Evolutionary conservation across 2,888 invertebrate genomes (phyloP), one percentile per base, ranked within the genome.

Genomic region (Stegana nigrithorax): DNA sequence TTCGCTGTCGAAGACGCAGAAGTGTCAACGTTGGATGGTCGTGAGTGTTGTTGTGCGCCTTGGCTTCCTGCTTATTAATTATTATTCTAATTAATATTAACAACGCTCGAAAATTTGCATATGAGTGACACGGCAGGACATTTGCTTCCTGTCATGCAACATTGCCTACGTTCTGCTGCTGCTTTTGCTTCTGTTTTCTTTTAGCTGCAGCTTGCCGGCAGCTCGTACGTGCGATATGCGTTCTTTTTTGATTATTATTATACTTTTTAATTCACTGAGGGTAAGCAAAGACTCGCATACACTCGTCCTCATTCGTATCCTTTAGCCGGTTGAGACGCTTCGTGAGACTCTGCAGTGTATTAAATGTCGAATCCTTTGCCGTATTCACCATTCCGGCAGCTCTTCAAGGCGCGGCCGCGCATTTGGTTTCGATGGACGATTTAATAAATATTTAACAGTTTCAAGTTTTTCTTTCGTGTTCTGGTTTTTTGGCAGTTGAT

Each of bases 101-200:
- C 67, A 64, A 68, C 66, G 70, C n/a, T n/a, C n/a, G 65, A n/a
- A 73, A 80, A 80, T 77, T 77, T 77, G 78, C 80, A 77, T 77
- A 77, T 80, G 78, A 80, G 76, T 77, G 76, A 78, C 76, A 80
- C 76, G 73, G 73, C 76, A 80, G 76, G 76, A 77, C 76, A 77
- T 68, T 71, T 61, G 69, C 80, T 73, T 79, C 75, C 80, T 80
- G 73, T 70, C 73, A 77, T 71, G 67, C 72, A 74, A 70, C 25
- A 39, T 68, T 58, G 69, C 64, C n/a, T n/a, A 14, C 8, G 3
- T 50, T 26, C n/a, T 50, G 50, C 26, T 5, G 19, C 32, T 55
- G 21, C 51, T 27, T 27, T n/a, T 12, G n/a, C 25, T 23, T 26
- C n/a, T 17, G 17, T 32, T 39, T 21, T 50, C 50, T 25, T 36